Percentiles rank a stretch among this genome's conserved stretches.
Conservation (phyloP, 2,113 vertebrate genomes). For the Podilymbus podiceps region DNA sequence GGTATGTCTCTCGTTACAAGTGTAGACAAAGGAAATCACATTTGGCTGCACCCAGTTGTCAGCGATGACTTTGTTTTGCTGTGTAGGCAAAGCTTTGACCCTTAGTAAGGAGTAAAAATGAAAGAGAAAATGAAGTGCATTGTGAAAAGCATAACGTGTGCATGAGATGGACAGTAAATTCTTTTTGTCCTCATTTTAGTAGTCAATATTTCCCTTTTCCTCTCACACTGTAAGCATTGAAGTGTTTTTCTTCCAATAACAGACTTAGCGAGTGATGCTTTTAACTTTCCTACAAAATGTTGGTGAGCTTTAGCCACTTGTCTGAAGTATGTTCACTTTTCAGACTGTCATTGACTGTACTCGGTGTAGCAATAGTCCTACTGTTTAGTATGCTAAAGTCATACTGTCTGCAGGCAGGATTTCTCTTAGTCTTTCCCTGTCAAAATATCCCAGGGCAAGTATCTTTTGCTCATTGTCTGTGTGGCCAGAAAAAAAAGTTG, state of each 20-base stretch:
- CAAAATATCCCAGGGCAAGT: background rate
- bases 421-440: background rate
- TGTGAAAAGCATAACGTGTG: background rate
- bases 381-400: background rate
- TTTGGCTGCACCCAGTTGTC: slow-evolving; percentile 12
- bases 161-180: background rate
- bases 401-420: background rate
- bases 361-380: background rate
- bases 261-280: background rate
- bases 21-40: background rate
- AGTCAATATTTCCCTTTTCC: background rate
- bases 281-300: background rate
- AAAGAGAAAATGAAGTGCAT: background rate
- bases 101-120: background rate
- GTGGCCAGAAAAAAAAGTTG: background rate
- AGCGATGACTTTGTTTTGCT: background rate
- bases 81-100: background rate
- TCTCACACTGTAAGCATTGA: background rate
- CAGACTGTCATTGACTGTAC: background rate
- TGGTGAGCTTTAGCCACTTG: background rate
- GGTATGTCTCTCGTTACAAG: background rate
- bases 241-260: background rate
- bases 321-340: background rate
- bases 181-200: background rate
- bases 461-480: background rate